phyloP scores from a whole-genome alignment of 2,797 vertebrate genomes.

The Lepilemur septentrionalis region DNA sequence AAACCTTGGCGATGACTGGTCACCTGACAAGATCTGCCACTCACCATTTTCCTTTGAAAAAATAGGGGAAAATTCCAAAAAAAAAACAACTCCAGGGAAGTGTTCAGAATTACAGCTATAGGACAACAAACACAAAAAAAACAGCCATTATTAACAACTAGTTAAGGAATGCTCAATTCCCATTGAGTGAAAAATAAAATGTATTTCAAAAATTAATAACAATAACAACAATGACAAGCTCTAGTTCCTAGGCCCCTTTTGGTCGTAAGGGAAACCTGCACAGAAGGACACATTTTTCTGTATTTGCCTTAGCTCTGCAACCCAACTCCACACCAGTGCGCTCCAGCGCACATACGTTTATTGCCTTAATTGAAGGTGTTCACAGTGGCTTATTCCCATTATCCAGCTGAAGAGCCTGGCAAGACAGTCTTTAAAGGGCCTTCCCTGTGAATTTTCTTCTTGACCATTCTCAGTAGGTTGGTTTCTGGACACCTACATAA shows the following conservation, averaged over 20 bases:
- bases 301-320: background rate
- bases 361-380: slow-evolving; percentile 91
- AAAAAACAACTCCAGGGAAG: background rate
- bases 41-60: background rate
- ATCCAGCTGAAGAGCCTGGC: slow-evolving; percentile 89
- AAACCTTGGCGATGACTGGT: background rate
- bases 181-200: background rate
- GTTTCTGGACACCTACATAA: slow-evolving; percentile 81
- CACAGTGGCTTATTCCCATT: slow-evolving; percentile 82
- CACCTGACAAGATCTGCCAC: background rate
- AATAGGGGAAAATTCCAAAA: background rate
- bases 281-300: slow-evolving; percentile 66
- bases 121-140: background rate
- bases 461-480: slow-evolving; percentile 81
- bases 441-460: slow-evolving; percentile 83
- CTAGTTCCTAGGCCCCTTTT: background rate
- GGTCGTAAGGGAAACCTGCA: slow-evolving; percentile 57
- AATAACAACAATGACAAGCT: background rate
- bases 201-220: background rate
- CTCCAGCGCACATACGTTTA: slow-evolving; percentile 80
- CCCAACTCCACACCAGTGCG: slow-evolving; percentile 73
- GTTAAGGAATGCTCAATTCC: background rate
- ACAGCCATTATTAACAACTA: background rate
- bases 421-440: slow-evolving; percentile 86
- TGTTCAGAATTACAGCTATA: background rate